Evolutionary conservation across 1,140 invertebrate species (phyloP), one percentile per base, ranked within the genome.

Genomic region (Ostrea edulis): DNA sequence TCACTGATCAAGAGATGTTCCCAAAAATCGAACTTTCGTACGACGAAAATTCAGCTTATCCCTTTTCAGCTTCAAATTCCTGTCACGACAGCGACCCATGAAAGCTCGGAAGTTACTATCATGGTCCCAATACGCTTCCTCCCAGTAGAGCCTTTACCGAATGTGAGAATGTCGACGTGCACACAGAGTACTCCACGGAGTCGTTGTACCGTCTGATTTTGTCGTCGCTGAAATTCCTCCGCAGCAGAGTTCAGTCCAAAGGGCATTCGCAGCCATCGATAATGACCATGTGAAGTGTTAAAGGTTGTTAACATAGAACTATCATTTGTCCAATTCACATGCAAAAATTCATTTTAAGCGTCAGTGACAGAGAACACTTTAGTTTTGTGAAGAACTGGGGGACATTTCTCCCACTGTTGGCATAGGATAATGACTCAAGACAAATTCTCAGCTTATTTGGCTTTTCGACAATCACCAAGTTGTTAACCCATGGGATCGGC

Each of bases 341-440:
- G 94, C 90, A 92, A 95, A 91, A 95, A 96, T n/a, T 94, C 94
- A 44, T 92, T 86, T 65, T 93, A 94, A 17, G 94, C 94, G 94
- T 96, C 95, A 22, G 96, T 85, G 52, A 93, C 94, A 12, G 93
- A 93, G 90, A 96, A 96, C 62, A 94, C 86, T 92, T 93, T 94
- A 84, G 94, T 92, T 35, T 93, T 93, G 44, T 87, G 82, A 52
- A 96, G 89, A 82, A 93, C 92, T 55, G 86, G 65, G 3, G 88
- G 20, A 22, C 88, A 65, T 53, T 91, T 82, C 20, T 91, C n/a
- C 88, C 29, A 87, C 54, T 7, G 90, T 87, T 82, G 88, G 85
- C 35, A 90, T 88, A 4, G 87, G 89, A 55, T 91, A 89, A 81
- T 90, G 88, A 17, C 77, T 90, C 87, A 2, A 90, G 20, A 88